phyloP scores from a whole-genome alignment of 2,113 vertebrate species.

The Rhinoptilus africanus region DNA sequence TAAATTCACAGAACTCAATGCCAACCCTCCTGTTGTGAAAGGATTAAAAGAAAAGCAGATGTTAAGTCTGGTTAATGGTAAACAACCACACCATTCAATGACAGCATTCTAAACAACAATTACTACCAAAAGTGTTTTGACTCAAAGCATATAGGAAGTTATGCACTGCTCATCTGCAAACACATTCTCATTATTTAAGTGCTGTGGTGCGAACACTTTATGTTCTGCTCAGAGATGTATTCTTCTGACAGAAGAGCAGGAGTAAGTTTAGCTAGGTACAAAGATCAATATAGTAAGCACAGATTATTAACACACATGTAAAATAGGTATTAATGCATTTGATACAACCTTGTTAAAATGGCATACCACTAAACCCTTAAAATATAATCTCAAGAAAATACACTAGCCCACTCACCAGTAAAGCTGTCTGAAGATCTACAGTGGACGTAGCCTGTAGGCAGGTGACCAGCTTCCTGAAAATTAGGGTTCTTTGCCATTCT shows the following conservation, averaged over 20 bases:
- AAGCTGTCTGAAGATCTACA: constrained; percentile 40
- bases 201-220: background rate
- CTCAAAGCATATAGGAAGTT: background rate
- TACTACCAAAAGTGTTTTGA: background rate
- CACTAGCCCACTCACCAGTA: background rate
- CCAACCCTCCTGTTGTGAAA: background rate
- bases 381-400: background rate
- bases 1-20: background rate
- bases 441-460: background rate
- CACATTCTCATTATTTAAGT: background rate
- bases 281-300: background rate
- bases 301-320: background rate
- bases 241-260: background rate
- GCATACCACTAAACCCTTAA: background rate
- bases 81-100: background rate
- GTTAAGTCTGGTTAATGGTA: background rate
- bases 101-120: background rate
- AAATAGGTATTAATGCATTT: background rate
- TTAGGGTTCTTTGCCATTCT: constrained; percentile 63
- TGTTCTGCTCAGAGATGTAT: rapidly evolving
- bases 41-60: background rate
- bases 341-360: background rate
- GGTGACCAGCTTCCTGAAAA: constrained; percentile 43
- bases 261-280: background rate
- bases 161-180: background rate